phyloP scores from a whole-genome alignment of 2,888 invertebrate species.

The Meloe dianella region DNA sequence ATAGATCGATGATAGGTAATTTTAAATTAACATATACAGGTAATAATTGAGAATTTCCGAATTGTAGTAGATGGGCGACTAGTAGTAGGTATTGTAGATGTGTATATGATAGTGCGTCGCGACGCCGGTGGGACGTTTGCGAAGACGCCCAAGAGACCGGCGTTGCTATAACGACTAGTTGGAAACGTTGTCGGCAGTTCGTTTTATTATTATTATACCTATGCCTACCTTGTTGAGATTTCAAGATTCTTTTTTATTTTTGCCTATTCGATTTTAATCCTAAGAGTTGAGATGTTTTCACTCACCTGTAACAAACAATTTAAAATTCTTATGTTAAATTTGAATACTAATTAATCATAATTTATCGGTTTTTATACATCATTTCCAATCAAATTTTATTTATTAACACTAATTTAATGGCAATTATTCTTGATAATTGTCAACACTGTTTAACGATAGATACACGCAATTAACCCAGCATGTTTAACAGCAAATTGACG shows the following conservation, averaged over 20 bases:
- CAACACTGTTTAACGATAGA: slow-evolving; percentile 2
- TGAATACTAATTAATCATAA: neutral
- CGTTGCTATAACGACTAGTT: slow-evolving; percentile 36
- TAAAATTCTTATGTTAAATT: neutral
- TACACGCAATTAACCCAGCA: neutral
- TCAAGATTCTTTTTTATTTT: slow-evolving; percentile 22
- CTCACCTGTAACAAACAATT: slow-evolving; percentile 31
- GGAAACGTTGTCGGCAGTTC: slow-evolving; percentile 22
- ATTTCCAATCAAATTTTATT: neutral
- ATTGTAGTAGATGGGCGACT: too few relatives aligned
- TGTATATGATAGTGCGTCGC: slow-evolving; percentile 27
- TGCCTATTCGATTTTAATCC: slow-evolving; percentile 7
- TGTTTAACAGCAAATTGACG: neutral
- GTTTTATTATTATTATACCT: too few relatives aligned
- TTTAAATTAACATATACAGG: too few relatives aligned
- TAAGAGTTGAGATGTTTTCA: slow-evolving; percentile 7
- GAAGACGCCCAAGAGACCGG: slow-evolving; percentile 32
- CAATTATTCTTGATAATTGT: slow-evolving; percentile 5
- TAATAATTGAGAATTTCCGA: neutral
- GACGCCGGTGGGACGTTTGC: slow-evolving; percentile 27
- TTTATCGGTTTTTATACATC: neutral
- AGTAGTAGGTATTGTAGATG: slow-evolving; percentile 25
- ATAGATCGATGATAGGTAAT: too few relatives aligned
- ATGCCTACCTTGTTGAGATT: slow-evolving; percentile 33
- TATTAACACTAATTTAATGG: slow-evolving; percentile 5